A percentile compares a stretch with the other conserved stretches of the same genome.
Evolutionary conservation across 2,113 vertebrate genomes (phyloP).

Genomic region (Fulmarus glacialis): DNA sequence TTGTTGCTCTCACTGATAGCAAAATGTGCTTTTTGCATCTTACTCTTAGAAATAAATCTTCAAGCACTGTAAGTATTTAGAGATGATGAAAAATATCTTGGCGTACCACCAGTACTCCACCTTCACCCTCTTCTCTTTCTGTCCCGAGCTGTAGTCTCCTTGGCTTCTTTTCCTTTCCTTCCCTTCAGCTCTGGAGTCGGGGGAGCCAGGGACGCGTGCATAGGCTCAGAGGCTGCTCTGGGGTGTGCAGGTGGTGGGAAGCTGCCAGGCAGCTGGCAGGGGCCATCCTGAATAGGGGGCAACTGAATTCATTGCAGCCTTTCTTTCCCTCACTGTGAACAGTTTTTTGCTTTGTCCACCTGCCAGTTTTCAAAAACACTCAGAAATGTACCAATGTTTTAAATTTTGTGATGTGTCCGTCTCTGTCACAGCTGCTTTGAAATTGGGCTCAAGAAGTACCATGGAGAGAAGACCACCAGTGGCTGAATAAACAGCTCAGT

Average conservation of each 20-base stretch:
- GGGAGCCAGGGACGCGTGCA: accelerated
- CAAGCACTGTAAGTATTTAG: not conserved
- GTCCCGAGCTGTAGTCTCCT: not conserved
- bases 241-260: too few relatives aligned
- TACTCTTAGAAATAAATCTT: not conserved
- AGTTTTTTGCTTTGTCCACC: not conserved
- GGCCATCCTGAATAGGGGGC: not conserved
- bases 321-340: not conserved
- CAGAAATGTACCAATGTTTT: not conserved
- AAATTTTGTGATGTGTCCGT: not conserved
- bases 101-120: not conserved
- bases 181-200: not conserved
- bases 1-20: not conserved
- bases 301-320: not conserved
- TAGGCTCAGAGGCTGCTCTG: not conserved
- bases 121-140: not conserved
- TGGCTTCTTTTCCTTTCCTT: not conserved
- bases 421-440: not conserved
- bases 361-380: not conserved
- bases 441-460: not conserved
- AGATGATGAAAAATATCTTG: not conserved
- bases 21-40: not conserved
- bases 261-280: not conserved
- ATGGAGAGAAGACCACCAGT: not conserved
- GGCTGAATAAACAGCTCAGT: not conserved